Evolutionary conservation across 2,888 invertebrate genomes (phyloP).

Genomic region (Pilophorus perplexus): DNA sequence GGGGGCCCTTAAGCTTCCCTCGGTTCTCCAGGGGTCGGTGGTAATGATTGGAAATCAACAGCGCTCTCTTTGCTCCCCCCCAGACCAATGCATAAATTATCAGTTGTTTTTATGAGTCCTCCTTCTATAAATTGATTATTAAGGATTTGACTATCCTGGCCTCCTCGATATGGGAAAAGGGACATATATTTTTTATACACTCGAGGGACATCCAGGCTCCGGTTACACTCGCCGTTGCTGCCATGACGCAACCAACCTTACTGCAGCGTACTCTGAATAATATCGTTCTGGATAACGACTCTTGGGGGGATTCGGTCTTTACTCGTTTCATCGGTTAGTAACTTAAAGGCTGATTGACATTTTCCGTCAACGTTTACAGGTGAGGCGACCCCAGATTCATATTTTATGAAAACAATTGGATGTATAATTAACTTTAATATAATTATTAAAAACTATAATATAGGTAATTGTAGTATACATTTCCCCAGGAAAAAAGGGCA

Average conservation of each 20-base stretch:
- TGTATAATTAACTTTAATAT: no score
- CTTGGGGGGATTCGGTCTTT: no score
- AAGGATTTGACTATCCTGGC: constrained; percentile 37
- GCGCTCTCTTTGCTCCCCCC: constrained; percentile 9
- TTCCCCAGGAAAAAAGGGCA: no score
- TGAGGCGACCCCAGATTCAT: no score
- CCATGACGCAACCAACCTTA: constrained; percentile 8
- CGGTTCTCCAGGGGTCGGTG: constrained; percentile 29
- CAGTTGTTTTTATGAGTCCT: constrained; percentile 30
- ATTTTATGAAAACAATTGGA: no score
- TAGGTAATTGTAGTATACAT: no score
- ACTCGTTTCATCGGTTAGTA: no score
- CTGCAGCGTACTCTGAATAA: no score
- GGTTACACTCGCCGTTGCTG: neutral
- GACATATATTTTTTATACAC: constrained; percentile 28
- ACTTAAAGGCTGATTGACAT: no score
- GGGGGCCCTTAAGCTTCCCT: neutral
- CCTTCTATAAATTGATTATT: constrained; percentile 44
- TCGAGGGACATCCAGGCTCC: constrained; percentile 10
- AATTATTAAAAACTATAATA: no score
- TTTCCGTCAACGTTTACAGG: no score
- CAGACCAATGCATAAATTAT: constrained; percentile 44
- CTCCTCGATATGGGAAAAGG: constrained; percentile 2
- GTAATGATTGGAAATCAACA: constrained; percentile 45
- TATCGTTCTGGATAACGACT: no score